These are phyloP conservation scores for Pedionomus torquatus DNA, from an alignment of 2,113 vertebrate genomes.

Conservation along the genomic window DNA sequence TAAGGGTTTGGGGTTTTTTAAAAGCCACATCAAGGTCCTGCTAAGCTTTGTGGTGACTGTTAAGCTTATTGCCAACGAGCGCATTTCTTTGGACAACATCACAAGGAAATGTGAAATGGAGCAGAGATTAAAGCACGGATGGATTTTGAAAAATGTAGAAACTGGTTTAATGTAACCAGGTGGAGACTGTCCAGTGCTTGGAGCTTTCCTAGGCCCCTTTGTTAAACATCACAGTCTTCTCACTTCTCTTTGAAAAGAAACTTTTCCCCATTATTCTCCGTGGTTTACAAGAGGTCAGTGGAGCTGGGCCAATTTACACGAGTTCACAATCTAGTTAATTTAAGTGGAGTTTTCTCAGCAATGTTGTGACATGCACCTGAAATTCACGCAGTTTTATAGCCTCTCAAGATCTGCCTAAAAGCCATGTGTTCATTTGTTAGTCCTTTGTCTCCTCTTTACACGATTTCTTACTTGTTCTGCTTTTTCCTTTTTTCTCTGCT, in stretches of 20 bases:
- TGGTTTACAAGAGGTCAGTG: background rate
- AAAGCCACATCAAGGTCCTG: conserved; percentile 17
- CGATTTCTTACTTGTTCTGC: background rate
- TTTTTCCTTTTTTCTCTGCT: background rate
- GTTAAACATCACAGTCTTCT: conserved; percentile 47
- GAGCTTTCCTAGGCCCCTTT: conserved; percentile 16
- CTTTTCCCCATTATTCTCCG: background rate
- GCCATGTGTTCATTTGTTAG: background rate
- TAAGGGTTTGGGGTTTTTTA: background rate
- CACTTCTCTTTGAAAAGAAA: background rate
- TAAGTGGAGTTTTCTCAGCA: background rate
- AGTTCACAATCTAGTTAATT: background rate
- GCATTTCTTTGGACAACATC: conserved; percentile 40
- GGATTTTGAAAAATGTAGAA: conserved; percentile 39
- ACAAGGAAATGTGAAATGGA: conserved; percentile 40
- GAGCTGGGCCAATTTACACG: background rate
- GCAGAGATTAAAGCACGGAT: conserved; percentile 5
- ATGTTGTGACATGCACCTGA: background rate
- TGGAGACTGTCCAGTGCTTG: conserved; percentile 39
- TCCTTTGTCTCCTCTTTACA: background rate
- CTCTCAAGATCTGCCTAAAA: background rate
- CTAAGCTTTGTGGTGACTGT: background rate
- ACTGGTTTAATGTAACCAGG: conserved; percentile 21
- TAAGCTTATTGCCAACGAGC: background rate
- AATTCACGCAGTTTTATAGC: background rate